Conservation (phyloP, 2,797 vertebrate genomes). For the Tokudaia tokunoshimensis region DNA sequence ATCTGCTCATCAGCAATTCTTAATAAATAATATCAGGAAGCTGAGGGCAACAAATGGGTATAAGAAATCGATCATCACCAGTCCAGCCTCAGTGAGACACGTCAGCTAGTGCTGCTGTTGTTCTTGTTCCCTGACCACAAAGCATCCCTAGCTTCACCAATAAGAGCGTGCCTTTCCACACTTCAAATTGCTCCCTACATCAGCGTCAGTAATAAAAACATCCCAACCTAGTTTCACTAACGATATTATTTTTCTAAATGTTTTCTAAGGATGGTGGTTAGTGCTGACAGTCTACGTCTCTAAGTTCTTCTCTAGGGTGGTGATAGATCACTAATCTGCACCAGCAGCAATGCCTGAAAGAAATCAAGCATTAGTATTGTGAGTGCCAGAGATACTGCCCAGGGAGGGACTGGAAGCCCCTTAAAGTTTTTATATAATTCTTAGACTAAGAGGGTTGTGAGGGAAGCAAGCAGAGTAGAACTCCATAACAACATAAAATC, state of each 20-base stretch:
- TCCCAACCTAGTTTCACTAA: background rate
- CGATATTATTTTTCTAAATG: background rate
- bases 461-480: background rate
- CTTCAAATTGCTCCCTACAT: background rate
- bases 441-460: background rate
- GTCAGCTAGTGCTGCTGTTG: background rate
- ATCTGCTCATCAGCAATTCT: background rate
- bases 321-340: background rate
- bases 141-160: background rate
- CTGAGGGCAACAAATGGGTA: background rate
- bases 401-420: background rate
- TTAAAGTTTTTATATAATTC: background rate
- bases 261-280: background rate
- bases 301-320: background rate
- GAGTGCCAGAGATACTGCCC: background rate
- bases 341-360: background rate
- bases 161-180: background rate
- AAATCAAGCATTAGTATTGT: background rate
- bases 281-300: background rate
- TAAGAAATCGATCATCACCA: background rate
- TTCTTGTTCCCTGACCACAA: background rate
- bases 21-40: background rate
- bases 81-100: background rate
- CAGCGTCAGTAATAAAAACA: background rate
- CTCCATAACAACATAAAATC: background rate